phyloP scores from a whole-genome alignment of 2,888 invertebrate genomes.

The Andrena dorsata region DNA sequence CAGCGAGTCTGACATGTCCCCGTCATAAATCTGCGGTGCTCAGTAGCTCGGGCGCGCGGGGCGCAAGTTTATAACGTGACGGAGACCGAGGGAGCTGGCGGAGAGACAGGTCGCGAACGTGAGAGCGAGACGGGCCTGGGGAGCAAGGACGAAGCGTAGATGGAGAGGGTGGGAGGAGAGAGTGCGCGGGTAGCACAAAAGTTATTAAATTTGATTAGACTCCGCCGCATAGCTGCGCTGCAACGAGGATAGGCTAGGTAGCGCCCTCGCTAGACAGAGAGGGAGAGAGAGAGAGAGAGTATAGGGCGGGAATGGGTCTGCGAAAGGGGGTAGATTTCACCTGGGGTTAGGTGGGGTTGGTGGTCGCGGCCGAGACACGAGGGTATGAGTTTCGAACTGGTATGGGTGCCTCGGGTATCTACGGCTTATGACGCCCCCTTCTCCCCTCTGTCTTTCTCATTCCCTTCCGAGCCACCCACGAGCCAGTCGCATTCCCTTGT shows the following conservation, averaged over 20 bases:
- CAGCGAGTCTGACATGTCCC: constrained; percentile 76
- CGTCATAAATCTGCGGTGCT: constrained; percentile 80
- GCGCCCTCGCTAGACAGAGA: constrained; percentile 35
- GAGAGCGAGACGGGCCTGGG: constrained; percentile 29
- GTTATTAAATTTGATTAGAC: constrained; percentile 84
- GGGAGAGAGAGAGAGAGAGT: not conserved
- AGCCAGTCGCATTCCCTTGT: not conserved
- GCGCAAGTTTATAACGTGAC: constrained; percentile 78
- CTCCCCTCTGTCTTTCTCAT: constrained; percentile 5
- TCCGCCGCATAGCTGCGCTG: constrained; percentile 76
- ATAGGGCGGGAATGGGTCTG: constrained; percentile 50
- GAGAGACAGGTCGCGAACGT: constrained; percentile 22
- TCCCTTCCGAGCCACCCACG: not conserved
- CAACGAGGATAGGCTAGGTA: constrained; percentile 69
- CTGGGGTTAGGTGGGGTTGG: constrained; percentile 76
- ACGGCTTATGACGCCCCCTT: constrained; percentile 63
- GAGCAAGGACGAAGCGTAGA: constrained; percentile 16
- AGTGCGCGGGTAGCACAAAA: constrained; percentile 78
- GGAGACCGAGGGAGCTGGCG: constrained; percentile 56
- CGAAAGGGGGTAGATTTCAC: constrained; percentile 76
- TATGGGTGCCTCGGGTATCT: constrained; percentile 72
- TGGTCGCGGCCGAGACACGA: constrained; percentile 66
- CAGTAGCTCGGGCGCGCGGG: constrained; percentile 63
- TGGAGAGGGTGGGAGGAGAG: constrained; percentile 44
- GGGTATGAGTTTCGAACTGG: constrained; percentile 77